Evolutionary conservation across 2,113 vertebrate genomes (phyloP), one percentile per base, ranked within the genome.

Genomic region (Rhinogobius similis): DNA sequence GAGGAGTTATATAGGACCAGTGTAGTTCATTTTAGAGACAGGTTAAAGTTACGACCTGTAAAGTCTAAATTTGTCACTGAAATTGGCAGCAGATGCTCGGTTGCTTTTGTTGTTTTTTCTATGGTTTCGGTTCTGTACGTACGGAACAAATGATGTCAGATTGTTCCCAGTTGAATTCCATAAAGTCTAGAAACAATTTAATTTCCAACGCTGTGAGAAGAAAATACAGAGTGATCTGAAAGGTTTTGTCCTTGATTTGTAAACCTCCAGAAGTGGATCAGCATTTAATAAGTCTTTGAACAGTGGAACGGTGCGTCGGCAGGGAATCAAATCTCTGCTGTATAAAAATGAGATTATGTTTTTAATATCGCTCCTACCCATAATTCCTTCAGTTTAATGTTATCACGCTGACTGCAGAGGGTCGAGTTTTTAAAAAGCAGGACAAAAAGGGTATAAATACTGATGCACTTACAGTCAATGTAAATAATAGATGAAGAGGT

Each of bases 301-400:
- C 52, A 32, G 67, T 23, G 55, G 23, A 48, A 52, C 76, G 39
- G 58, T 71, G 72, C 48, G 64, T 77, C 58, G 65, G 72, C 64
- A 70, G 53, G 84, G 64, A 87, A 85, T 87, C 85, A 86, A 27
- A 89, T 91, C 73, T 86, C 75, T 65, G 84, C 77, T 81, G 69
- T 43, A 78, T 89, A 81, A 72, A n/a, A 81, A 86, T 82, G 77
- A 89, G 86, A 92, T 92, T 92, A 90, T 69, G 61, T 87, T 92
- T 90, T 91, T 92, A 92, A 92, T 92, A 93, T 91, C 72, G 75
- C 70, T 90, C 10, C 58, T 88, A 72, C 63, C 68, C 77, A 77
- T 83, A 89, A 90, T 90, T 86, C 89, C 84, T 83, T 62, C 70
- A 70, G 68, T 76, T 78, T 87, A 72, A 91, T 86, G 87, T 83